These are phyloP conservation scores for Albula goreensis DNA, from an alignment of 2,113 vertebrate genomes.

Conservation along the genomic window DNA sequence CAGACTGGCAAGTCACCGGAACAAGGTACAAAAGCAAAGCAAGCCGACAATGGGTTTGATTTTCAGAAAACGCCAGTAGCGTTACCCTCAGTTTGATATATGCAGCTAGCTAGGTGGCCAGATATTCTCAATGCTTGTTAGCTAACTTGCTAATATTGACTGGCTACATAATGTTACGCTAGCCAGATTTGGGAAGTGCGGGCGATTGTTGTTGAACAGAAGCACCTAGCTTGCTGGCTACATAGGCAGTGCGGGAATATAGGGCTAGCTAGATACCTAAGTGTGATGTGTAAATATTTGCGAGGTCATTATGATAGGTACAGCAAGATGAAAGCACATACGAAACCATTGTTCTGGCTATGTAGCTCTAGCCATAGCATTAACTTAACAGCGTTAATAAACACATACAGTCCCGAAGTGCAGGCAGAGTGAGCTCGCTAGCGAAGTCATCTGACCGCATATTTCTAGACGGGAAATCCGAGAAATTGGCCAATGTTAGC, in stretches of 20 bases:
- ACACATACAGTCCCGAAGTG: neutral
- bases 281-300: conserved; percentile 19
- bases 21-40: conserved; percentile 44
- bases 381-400: neutral
- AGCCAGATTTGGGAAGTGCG: neutral
- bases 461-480: conserved; percentile 11
- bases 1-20: conserved; percentile 42
- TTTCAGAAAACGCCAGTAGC: neutral
- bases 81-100: neutral
- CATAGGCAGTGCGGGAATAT: conserved; percentile 18
- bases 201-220: neutral
- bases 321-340: neutral
- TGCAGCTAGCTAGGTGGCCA: neutral
- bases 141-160: neutral
- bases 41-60: neutral
- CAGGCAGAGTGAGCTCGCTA: neutral
- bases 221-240: conserved; percentile 11
- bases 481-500: neutral
- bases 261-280: neutral
- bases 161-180: neutral
- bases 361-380: neutral
- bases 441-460: conserved; percentile 2
- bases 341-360: neutral
- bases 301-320: neutral
- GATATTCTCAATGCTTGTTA: neutral